Evolutionary conservation across 2,113 vertebrate genomes (phyloP).

Genomic region (Saguinus midas): DNA sequence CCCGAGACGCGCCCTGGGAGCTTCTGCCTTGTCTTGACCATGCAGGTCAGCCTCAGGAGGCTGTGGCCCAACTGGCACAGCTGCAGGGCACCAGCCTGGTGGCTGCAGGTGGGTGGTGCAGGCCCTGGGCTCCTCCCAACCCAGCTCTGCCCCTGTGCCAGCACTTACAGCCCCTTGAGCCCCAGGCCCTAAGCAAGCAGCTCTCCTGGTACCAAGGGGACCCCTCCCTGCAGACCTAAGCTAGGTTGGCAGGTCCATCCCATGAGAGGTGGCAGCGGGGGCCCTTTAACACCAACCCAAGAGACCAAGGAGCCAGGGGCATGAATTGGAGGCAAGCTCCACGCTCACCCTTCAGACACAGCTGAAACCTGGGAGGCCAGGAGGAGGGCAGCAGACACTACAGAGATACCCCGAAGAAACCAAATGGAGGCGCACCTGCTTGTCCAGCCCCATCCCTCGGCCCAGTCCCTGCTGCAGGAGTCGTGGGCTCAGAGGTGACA

Average conservation of each 20-base stretch:
- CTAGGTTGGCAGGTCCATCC: neutral
- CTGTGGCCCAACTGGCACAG: neutral
- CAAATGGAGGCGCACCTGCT: neutral
- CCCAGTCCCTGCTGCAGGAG: neutral
- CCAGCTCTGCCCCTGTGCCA: neutral
- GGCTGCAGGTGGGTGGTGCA: neutral
- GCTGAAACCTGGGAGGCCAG: neutral
- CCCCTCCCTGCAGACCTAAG: neutral
- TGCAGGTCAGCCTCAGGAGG: neutral
- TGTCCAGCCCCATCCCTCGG: neutral
- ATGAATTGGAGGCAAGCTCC: neutral
- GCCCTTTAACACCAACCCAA: neutral
- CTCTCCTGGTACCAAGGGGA: neutral
- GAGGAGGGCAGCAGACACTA: neutral
- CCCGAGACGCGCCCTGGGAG: neutral
- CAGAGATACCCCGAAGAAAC: neutral
- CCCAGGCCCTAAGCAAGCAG: neutral
- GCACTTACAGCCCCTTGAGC: neutral
- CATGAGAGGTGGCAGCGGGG: neutral
- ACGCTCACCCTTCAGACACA: neutral
- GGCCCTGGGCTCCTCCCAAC: neutral
- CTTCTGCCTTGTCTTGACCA: neutral
- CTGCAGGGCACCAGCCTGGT: neutral
- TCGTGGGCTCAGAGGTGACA: neutral
- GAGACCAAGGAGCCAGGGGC: neutral